Evolutionary conservation across 2,888 invertebrate genomes (phyloP).

Genomic region (Ceraclea dissimilis): DNA sequence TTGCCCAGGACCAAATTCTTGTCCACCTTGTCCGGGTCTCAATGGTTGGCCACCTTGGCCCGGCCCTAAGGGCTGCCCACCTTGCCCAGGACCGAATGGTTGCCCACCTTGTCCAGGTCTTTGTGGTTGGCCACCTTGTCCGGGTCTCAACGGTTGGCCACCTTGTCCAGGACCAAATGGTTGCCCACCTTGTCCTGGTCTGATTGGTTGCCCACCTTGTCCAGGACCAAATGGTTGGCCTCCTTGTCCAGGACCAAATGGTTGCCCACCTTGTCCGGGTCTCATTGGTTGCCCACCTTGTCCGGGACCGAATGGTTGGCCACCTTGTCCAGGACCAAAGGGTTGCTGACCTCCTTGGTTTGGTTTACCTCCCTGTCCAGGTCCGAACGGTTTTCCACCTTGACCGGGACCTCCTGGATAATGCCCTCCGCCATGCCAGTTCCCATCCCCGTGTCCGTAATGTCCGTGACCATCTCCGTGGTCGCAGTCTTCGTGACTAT

Average conservation of each 20-base stretch:
- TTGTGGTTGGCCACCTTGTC: constrained; percentile 4
- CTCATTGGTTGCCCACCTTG: background rate
- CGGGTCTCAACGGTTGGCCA: background rate
- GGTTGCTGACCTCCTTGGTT: background rate
- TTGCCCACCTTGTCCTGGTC: constrained; percentile 2
- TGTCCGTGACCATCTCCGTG: constrained; percentile 1
- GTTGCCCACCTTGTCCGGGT: background rate
- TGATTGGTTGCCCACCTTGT: background rate
- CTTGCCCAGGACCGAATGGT: background rate
- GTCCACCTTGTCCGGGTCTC: constrained; percentile 1
- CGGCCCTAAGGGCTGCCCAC: background rate
- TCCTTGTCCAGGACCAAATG: background rate
- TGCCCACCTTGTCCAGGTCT: background rate
- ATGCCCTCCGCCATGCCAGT: background rate
- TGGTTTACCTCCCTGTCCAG: background rate
- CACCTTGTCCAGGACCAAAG: background rate
- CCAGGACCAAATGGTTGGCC: background rate
- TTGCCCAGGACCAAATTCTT: background rate
- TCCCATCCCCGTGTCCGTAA: constrained; percentile 7
- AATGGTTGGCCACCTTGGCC: background rate
- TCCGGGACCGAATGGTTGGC: background rate
- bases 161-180: background rate
- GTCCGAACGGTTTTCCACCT: background rate
- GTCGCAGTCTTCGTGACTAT: constrained; percentile 8
- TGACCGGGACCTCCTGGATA: background rate